These are phyloP conservation scores for Sibirionetta formosa DNA, from an alignment of 2,797 vertebrate genomes.

Conservation along the genomic window DNA sequence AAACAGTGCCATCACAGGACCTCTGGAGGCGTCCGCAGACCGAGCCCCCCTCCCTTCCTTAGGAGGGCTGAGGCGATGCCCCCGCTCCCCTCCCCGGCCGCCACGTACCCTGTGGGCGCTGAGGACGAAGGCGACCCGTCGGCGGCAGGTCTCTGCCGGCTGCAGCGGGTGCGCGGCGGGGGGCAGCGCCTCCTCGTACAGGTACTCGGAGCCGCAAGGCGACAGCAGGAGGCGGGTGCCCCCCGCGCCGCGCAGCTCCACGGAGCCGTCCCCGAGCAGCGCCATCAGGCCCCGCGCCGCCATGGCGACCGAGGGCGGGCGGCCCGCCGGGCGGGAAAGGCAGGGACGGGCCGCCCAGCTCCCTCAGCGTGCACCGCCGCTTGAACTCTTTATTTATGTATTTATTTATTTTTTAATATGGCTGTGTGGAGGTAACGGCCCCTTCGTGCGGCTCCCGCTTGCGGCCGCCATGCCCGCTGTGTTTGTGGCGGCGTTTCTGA, in stretches of 20 bases:
- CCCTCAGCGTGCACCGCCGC: too few species aligned
- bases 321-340: accelerated
- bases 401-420: too few species aligned
- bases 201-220: slow-evolving; percentile 90
- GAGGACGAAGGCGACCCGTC: slow-evolving; percentile 88
- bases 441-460: too few species aligned
- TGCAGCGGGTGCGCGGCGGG: slow-evolving; percentile 81
- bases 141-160: slow-evolving; percentile 78
- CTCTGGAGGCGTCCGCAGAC: too few species aligned
- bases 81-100: not conserved
- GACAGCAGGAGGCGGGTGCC: slow-evolving; percentile 87
- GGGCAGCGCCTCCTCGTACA: slow-evolving; percentile 78
- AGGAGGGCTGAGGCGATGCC: too few species aligned
- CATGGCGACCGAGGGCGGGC: not conserved
- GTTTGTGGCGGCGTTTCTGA: too few species aligned
- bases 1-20: not conserved
- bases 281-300: slow-evolving; percentile 70
- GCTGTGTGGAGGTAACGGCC: too few species aligned
- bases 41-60: accelerated
- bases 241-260: slow-evolving; percentile 83
- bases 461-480: too few species aligned
- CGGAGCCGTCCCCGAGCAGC: slow-evolving; percentile 88
- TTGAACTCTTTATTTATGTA: too few species aligned
- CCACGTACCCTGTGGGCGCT: slow-evolving; percentile 86
- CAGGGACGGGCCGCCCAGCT: accelerated